Percentiles rank a stretch among this genome's conserved stretches.
These are phyloP conservation scores for Tetranychus piercei DNA, from an alignment of 2,888 invertebrate species.

Conservation along the genomic window DNA sequence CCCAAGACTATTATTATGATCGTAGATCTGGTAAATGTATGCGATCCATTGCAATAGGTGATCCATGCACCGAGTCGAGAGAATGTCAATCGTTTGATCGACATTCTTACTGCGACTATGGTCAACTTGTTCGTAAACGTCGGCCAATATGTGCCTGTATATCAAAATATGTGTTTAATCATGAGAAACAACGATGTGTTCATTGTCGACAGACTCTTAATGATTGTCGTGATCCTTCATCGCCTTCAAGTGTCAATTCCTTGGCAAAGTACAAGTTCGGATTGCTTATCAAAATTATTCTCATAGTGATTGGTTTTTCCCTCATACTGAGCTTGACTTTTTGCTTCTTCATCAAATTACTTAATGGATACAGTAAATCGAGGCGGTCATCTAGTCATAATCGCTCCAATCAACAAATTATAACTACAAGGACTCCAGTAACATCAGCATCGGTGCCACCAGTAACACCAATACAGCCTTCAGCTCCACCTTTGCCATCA, in stretches of 20 bases:
- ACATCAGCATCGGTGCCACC: background rate
- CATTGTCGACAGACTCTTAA: background rate
- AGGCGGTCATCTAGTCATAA: background rate
- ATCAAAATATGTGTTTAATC: background rate
- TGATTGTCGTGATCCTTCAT: background rate
- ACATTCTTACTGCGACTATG: background rate
- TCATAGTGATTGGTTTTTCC: background rate
- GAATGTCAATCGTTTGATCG: background rate
- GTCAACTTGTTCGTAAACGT: background rate
- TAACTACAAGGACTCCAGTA: background rate
- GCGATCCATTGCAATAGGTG: background rate
- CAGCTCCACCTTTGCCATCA: background rate
- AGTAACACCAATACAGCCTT: background rate
- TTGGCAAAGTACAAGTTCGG: background rate
- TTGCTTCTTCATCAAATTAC: background rate
- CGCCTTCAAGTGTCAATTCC: background rate
- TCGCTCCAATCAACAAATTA: background rate
- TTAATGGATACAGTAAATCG: background rate
- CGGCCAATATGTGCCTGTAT: background rate
- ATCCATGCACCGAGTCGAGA: background rate
- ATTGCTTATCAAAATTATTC: background rate
- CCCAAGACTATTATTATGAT: background rate
- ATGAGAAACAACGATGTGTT: background rate
- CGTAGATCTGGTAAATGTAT: background rate
- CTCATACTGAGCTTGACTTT: background rate